phyloP scores from a whole-genome alignment of 2,888 invertebrate genomes.

The Calameuta idolon region DNA sequence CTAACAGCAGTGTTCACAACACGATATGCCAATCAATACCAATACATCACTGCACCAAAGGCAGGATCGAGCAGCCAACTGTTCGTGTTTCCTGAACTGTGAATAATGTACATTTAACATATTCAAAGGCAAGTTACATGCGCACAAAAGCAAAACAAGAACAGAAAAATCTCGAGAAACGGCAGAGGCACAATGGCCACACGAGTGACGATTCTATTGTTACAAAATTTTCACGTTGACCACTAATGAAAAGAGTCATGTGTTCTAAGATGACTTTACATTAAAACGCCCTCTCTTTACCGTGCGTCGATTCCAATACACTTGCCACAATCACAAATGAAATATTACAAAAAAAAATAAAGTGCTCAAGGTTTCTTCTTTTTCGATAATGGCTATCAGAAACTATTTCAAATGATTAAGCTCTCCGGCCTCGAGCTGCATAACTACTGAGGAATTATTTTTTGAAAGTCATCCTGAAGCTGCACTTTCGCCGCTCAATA shows the following conservation, averaged over 20 bases:
- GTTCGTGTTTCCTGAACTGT: neutral
- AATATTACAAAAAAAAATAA: neutral
- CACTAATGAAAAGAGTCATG: neutral
- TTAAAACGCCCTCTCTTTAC: neutral
- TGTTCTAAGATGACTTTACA: neutral
- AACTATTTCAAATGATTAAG: too few species aligned
- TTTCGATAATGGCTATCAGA: too few species aligned
- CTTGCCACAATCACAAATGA: neutral
- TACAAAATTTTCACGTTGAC: neutral
- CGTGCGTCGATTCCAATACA: neutral
- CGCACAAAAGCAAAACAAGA: neutral
- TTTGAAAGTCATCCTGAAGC: constrained; percentile 49
- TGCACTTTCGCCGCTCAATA: constrained; percentile 37
- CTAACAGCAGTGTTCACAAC: neutral
- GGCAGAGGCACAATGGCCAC: neutral
- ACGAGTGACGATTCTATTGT: neutral
- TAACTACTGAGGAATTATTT: constrained; percentile 18
- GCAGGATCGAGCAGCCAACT: neutral
- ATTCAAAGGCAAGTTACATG: neutral
- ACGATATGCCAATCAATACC: neutral
- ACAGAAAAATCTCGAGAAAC: neutral
- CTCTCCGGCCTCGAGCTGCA: neutral
- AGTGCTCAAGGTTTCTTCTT: too few species aligned
- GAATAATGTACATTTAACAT: neutral
- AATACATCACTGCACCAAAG: neutral